phyloP scores from a whole-genome alignment of 2,113 vertebrate species.

The Malurus cyaneus region DNA sequence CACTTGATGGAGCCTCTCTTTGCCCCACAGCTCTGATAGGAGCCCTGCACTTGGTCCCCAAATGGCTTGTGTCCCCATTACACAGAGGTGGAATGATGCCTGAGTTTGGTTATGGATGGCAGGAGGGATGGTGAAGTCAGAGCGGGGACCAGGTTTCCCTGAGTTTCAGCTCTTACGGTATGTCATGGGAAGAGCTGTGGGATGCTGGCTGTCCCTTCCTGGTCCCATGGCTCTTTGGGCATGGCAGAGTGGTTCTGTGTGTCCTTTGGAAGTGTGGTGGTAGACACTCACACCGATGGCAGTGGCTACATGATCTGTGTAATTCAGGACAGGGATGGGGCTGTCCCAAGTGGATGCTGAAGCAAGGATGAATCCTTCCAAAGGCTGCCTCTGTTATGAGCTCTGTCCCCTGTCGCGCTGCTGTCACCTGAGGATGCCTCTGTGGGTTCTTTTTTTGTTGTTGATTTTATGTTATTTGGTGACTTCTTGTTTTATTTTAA shows the following conservation, averaged over 20 bases:
- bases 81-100: rapidly evolving
- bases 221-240: rapidly evolving
- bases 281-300: rapidly evolving
- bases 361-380: not conserved
- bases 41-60: rapidly evolving
- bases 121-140: not conserved
- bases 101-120: not conserved
- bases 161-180: not conserved
- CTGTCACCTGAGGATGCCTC: rapidly evolving
- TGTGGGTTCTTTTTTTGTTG: too few relatives aligned
- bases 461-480: not conserved
- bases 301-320: rapidly evolving
- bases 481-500: not conserved
- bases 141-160: not conserved
- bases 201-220: not conserved
- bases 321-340: not conserved
- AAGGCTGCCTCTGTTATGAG: not conserved
- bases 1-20: not conserved
- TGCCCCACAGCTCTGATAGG: rapidly evolving
- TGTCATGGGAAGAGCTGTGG: not conserved
- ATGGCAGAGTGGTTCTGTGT: rapidly evolving
- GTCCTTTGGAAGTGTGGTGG: not conserved
- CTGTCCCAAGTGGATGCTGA: rapidly evolving
- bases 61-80: not conserved
- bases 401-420: rapidly evolving